Base-by-base conservation (phyloP, 2,888 invertebrate species). In the Sarcophaga carnaria region DNA sequence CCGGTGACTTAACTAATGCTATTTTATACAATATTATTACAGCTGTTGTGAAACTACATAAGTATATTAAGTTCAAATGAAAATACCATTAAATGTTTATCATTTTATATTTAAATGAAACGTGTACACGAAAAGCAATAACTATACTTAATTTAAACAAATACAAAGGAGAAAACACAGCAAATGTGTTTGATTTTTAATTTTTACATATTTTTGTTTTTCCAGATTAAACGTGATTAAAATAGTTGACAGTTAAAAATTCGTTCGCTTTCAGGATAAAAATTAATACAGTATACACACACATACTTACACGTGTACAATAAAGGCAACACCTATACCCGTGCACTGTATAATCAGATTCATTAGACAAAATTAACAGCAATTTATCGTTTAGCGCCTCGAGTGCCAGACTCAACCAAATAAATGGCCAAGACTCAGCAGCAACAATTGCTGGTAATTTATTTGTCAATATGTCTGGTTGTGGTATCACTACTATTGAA, bases 401-500 rank as follows among this genome's bases (percentile, higher is more conserved):
- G 71, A 84, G 81, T 79, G 84, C 76, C 75, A 79, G 81, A 84
- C 81, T 76, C 78, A 84, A 87, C 81, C 78, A 84, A 87, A 83
- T 87, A 87, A 84, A 87, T 87, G 87, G 87, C 87, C 75, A 81
- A 84, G 66, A 79, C 81, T 75, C 74, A 81, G 72, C 72, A 70
- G 47, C 69, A 80, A 47, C 86, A 83, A 37, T 66, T 84, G 59
- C 70, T 75, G 69, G 60, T 80, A 47, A 84, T 79, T 78, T 84
- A 78, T 84, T 79, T 75, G 78, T 76, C 83, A 87, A 79, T 59
- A 84, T 87, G 84, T 77, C 63, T 78, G 60, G 66, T 63, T 20
- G 67, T 72, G 62, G 78, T 76, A 25, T 54, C 78, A 37, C 47
- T 86, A 20, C 25, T 78, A 54, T 62, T 76, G 66, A 62, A 66